Percentiles rank a stretch among this genome's conserved stretches.
Conservation (phyloP, 1,140 invertebrate genomes). For the Triops longicaudatus region DNA sequence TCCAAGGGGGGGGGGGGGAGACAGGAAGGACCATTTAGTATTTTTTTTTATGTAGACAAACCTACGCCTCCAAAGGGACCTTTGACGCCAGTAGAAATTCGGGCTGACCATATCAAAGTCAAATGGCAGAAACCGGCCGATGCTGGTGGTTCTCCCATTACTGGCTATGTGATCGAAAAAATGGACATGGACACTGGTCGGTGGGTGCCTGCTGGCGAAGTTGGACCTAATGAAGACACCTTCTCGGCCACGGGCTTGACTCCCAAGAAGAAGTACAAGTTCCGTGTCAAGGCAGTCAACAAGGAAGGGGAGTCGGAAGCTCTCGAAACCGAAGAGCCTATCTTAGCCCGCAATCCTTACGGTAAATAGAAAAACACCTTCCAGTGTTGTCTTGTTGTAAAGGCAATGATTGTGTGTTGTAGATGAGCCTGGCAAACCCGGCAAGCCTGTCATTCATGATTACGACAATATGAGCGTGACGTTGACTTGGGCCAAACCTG, state of each 20-base stretch:
- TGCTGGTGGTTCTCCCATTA: slow-evolving; percentile 76
- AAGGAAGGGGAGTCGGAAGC: slow-evolving; percentile 97
- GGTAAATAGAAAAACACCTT: slow-evolving; percentile 46
- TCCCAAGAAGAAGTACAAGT: slow-evolving; percentile 96
- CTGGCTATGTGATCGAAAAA: slow-evolving; percentile 94
- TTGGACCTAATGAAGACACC: slow-evolving; percentile 63
- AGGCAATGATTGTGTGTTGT: slow-evolving; percentile 29
- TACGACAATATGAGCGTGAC: slow-evolving; percentile 86
- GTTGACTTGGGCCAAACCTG: slow-evolving; percentile 81
- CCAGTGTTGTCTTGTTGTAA: neutral
- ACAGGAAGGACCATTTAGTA: neutral
- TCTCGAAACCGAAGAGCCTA: slow-evolving; percentile 76
- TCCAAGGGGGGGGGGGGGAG: no score
- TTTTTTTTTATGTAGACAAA: slow-evolving; percentile 52
- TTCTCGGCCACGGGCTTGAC: slow-evolving; percentile 87
- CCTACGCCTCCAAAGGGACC: slow-evolving; percentile 76
- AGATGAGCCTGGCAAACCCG: slow-evolving; percentile 79
- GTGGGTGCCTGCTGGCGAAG: slow-evolving; percentile 83
- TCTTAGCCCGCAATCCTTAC: slow-evolving; percentile 92
- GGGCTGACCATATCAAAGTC: slow-evolving; percentile 82
- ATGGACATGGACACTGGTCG: slow-evolving; percentile 87
- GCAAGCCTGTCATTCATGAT: slow-evolving; percentile 85
- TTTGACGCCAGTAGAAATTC: slow-evolving; percentile 74
- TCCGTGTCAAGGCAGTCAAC: slow-evolving; percentile 95
- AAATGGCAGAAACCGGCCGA: slow-evolving; percentile 93